These are phyloP conservation scores for Triplophysa siluroides DNA, from an alignment of 2,113 vertebrate genomes.

Conservation along the genomic window DNA sequence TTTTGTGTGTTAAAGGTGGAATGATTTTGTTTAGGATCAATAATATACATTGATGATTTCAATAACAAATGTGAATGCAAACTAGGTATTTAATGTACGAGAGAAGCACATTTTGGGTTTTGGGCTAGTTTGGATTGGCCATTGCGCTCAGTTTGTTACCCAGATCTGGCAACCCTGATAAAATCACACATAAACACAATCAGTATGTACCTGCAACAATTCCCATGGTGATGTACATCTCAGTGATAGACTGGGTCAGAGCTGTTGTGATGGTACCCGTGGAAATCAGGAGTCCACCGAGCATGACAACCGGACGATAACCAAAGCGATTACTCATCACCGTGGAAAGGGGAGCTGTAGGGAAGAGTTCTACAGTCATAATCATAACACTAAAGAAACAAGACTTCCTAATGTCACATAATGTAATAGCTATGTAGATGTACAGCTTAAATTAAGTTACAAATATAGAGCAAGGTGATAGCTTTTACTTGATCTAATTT, in stretches of 20 bases:
- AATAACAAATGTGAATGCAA: no score
- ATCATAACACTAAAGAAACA: background rate
- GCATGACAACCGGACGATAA: slow-evolving; percentile 86
- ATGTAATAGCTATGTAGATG: background rate
- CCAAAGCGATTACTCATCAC: slow-evolving; percentile 86
- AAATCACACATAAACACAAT: background rate
- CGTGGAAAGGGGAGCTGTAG: slow-evolving; percentile 86
- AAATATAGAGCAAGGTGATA: background rate
- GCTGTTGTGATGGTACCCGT: slow-evolving; percentile 81
- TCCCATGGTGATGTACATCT: slow-evolving; percentile 92
- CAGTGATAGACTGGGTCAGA: slow-evolving; percentile 78
- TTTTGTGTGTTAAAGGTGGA: no score
- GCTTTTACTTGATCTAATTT: background rate
- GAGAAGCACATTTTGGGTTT: no score
- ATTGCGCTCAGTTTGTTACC: no score
- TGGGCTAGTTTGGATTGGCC: no score
- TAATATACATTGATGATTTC: no score
- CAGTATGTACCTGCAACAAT: slow-evolving; percentile 79
- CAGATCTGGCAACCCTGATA: background rate
- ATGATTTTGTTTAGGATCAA: no score
- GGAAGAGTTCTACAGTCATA: slow-evolving; percentile 12
- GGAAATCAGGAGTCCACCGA: slow-evolving; percentile 85
- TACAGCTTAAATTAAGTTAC: slow-evolving; percentile 1
- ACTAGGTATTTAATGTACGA: no score
- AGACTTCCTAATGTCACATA: background rate